A percentile compares a stretch with the other conserved stretches of the same genome.
Conservation (phyloP, 1,140 invertebrate genomes). For the Parasteatoda tepidariorum region DNA sequence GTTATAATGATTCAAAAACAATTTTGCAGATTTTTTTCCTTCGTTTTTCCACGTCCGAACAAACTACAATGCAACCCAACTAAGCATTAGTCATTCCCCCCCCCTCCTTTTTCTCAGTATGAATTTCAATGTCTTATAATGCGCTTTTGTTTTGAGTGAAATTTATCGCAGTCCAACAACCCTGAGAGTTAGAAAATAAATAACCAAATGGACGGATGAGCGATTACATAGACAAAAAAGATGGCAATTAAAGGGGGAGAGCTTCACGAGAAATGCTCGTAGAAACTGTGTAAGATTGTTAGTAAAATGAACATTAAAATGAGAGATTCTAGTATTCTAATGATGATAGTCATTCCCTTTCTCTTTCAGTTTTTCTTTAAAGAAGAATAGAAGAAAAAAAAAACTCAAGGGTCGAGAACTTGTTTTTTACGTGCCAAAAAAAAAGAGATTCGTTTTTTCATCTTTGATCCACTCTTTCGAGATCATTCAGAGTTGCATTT, state of each 20-base stretch:
- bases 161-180: background rate
- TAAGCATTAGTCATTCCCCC: too few relatives aligned
- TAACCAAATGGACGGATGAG: background rate
- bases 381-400: background rate
- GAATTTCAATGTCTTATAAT: too few relatives aligned
- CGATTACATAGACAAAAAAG: slow-evolving; percentile 3
- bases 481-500: too few relatives aligned
- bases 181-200: background rate
- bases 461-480: too few relatives aligned
- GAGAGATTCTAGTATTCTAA: background rate
- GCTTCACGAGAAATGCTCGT: background rate
- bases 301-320: background rate
- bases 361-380: background rate
- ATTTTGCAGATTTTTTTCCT: too few relatives aligned
- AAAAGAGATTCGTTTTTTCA: too few relatives aligned
- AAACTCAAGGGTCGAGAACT: background rate
- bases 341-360: background rate
- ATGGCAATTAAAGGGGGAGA: background rate
- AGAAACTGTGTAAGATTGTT: background rate
- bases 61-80: too few relatives aligned
- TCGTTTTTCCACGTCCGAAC: too few relatives aligned
- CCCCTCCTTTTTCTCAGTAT: too few relatives aligned
- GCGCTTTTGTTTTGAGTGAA: background rate
- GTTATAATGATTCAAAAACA: too few relatives aligned
- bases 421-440: too few relatives aligned